Conservation (phyloP, 1,140 invertebrate genomes). For the fruit fly (Drosophila melanogaster) region Release_6_plus_ISO1_MT NT_033779.5:3269501-3270000, state of each 20-base stretch:
- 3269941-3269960: constrained; percentile 1
- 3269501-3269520: constrained; percentile 18
- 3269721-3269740: neutral
- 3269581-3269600: constrained; percentile 23
- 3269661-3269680: constrained; percentile 14
- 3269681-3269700: constrained; percentile 9
- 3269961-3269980: neutral
- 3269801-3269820: constrained; percentile 8
- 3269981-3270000: constrained; percentile 17
- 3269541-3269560: constrained; percentile 21
- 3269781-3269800: neutral
- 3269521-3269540: constrained; percentile 44
- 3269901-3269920: too few species aligned
- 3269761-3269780: neutral
- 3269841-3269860: neutral
- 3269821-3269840: neutral
- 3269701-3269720: neutral
- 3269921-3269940: neutral
- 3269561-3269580: constrained; percentile 9
- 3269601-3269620: constrained; percentile 19
- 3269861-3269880: neutral
- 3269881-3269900: neutral
- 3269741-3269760: constrained; percentile 12
- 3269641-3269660: constrained; percentile 21
- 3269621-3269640: constrained; percentile 31